Percentiles rank a stretch among this genome's conserved stretches.
These are phyloP conservation scores for Globodera rostochiensis DNA, from an alignment of 1,140 invertebrate genomes.

Conservation along the genomic window DNA sequence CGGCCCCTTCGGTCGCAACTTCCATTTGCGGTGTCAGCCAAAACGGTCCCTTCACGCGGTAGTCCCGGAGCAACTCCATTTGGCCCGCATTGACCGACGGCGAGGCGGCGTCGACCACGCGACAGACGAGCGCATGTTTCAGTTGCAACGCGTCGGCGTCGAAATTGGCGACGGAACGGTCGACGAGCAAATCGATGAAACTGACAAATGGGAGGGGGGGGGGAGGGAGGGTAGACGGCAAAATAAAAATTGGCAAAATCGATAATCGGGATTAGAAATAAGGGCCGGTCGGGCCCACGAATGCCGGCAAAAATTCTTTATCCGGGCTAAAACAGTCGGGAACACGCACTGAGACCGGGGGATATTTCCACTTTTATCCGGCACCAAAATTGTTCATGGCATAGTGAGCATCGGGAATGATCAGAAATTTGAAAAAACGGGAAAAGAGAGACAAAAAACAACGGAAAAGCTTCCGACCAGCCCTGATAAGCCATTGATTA, in stretches of 20 bases:
- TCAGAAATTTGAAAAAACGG: too few species aligned
- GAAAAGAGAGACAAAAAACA: too few species aligned
- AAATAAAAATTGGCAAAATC: too few species aligned
- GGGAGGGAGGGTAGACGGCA: neutral
- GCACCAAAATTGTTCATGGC: too few species aligned
- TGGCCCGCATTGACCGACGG: neutral
- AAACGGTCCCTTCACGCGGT: constrained; percentile 13
- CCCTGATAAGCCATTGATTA: too few species aligned
- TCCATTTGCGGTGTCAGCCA: neutral
- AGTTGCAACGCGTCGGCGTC: constrained; percentile 11
- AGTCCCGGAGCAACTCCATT: constrained; percentile 20
- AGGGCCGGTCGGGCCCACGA: too few species aligned
- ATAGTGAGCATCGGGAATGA: too few species aligned
- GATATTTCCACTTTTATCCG: too few species aligned
- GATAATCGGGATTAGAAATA: too few species aligned
- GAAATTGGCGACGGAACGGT: constrained; percentile 13
- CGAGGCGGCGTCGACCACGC: constrained; percentile 13
- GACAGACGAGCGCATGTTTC: constrained; percentile 21
- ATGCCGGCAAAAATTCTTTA: neutral
- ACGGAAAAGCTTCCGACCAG: too few species aligned
- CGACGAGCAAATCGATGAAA: constrained; percentile 21
- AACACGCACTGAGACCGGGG: too few species aligned
- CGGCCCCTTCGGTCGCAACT: constrained; percentile 15
- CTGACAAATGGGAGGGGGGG: neutral
- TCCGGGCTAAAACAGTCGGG: too few species aligned